Evolutionary conservation across 2,888 invertebrate genomes (phyloP), one percentile per base, ranked within the genome.

Genomic region (Selenia dentaria): DNA sequence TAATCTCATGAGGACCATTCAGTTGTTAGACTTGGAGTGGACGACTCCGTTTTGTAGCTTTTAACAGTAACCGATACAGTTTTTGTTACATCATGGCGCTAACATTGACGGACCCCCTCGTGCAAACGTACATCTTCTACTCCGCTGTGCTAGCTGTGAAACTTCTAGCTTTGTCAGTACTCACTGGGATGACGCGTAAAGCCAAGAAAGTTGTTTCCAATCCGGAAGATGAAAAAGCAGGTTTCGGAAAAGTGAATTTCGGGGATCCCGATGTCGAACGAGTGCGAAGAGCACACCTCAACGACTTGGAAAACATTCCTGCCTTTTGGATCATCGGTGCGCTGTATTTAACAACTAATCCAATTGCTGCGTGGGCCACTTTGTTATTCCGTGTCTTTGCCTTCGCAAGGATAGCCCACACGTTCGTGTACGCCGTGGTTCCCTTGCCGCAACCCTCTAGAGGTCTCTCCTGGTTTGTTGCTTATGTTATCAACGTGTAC

Each of bases 231-330:
- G 71, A 77, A 0, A 70, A 55, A 39, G 4, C 18, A 1, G 22
- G 28, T 1, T 68, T 70, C 3, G 76, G 75, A 1, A 66, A 71
- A 42, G 71, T 87, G 31, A 83, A 78, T 48, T 59, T 62, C 0
- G 81, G 83, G 41, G 85, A 82, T 38, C 77, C 73, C 0, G 82
- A 83, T 44, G 84, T 87, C 25, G 88, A 88, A 57, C 61, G 86
- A 44, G 74, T 79, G 16, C 62, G 86, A 27, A 76, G 93, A 71
- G 94, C 94, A 9, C 94, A 95, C 66, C 83, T 92, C 54, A 95
- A 95, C 64, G 95, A 95, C 70, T 69, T 95, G 67, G 95, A 95
- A 77, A 95, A 94, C 72, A 94, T 95, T 43, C 90, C 93, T 0
- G 85, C 91, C 9, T 95, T 94, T 64, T 84, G 93, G 64, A 57